Evolutionary conservation across 92 coral and sea anemone species (phyloP).

Genomic region (Phenganax subtilis): DNA sequence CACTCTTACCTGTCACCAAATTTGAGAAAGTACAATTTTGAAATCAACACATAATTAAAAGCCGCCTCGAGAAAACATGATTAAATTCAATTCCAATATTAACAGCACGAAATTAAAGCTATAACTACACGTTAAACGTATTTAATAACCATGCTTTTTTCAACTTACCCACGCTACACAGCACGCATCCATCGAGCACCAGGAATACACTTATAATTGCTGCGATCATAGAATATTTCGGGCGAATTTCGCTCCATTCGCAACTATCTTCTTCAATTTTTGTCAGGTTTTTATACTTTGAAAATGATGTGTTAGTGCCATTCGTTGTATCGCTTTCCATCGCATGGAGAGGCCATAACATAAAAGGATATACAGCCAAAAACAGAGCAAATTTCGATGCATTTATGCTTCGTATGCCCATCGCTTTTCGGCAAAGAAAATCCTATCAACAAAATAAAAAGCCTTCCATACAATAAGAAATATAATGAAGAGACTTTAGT

Average conservation of each 20-base stretch:
- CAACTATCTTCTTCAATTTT: conserved; percentile 16
- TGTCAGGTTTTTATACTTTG: conserved; percentile 23
- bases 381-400: neutral
- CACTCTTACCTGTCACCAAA: neutral
- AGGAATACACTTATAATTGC: conserved; percentile 24
- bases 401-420: neutral
- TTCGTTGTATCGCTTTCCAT: neutral
- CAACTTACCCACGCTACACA: conserved; percentile 16
- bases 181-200: conserved; percentile 20
- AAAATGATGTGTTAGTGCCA: conserved; percentile 21
- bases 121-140: neutral
- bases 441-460: neutral
- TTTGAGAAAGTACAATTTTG: neutral
- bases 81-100: neutral
- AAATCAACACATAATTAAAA: neutral
- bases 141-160: neutral
- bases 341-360: neutral
- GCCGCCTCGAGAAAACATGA: conserved; percentile 5
- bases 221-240: conserved; percentile 16
- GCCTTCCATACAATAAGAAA: neutral
- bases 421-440: neutral
- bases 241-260: conserved; percentile 27
- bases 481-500: neutral
- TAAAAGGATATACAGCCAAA: neutral
- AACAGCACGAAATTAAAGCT: conserved; percentile 3